Evolutionary conservation across 92 coral and sea anemone species (phyloP), one percentile per base, ranked within the genome.

Genomic region (Palythoa grandis): DNA sequence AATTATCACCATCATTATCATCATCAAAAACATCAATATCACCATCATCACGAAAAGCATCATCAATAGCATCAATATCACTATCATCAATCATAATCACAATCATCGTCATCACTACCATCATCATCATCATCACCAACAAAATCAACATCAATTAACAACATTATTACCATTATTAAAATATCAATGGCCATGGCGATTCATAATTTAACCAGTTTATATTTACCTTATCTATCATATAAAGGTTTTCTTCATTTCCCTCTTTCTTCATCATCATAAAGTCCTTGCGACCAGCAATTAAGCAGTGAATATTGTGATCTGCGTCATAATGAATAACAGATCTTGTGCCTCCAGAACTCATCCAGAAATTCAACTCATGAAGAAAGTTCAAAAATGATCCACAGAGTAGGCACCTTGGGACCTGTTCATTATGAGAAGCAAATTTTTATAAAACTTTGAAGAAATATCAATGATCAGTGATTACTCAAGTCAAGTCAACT

Each of bases 361-460:
- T 96, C 98, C 98, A 96, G 92, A 96, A 96, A 84, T 96, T 96
- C 69, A 98, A 91, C 89, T 96, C 98, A 83, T 96, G 98, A 72
- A 96, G 76, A 40, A 83, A 96, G 73, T 96, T 95, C 65, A 88
- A 91, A 88, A 96, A 96, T 3, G 99, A 87, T 11, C 99, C 98
- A 87, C 99, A 96, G 38, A 96, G 65, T 80, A 96, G 73, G 73
- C 99, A 96, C 11, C 87, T 50, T 66, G 98, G 98, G 25, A 90
- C 94, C 98, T 96, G 69, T n/a, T 5, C 20, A 60, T 2, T 3
- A 60, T 29, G 1, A 16, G 66, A 15, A 60, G 3, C 66, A 60
- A 60, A 60, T 7, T 0, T 29, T 29, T 29, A 1, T 29, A 29
- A 29, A 29, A 29, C 0, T 43, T 43, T 43, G 7, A 43, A 43